Percentiles rank a stretch among this genome's conserved stretches.
phyloP scores from a whole-genome alignment of 2,888 invertebrate genomes.

The Acrocyrtus sp. region DNA sequence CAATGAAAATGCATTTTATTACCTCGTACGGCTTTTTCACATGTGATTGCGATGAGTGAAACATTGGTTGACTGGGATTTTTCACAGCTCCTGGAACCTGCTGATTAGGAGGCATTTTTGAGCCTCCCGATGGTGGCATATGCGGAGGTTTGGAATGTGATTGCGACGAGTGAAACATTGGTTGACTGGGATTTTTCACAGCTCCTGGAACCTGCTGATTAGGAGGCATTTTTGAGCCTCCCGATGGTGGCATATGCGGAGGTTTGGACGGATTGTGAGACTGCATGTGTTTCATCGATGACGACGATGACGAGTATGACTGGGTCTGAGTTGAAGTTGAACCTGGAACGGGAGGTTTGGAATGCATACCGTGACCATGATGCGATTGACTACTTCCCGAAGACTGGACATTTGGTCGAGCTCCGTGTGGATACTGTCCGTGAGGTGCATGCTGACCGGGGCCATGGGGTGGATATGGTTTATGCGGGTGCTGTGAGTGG shows the following conservation, averaged over 20 bases:
- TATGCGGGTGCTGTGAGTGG: conserved; percentile 39
- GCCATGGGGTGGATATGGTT: conserved; percentile 42
- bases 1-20: conserved; percentile 3
- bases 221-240: conserved; percentile 26
- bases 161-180: conserved; percentile 36
- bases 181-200: conserved; percentile 46
- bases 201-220: conserved; percentile 31
- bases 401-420: conserved; percentile 36
- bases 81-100: conserved; percentile 34
- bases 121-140: conserved; percentile 26
- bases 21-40: conserved; percentile 51
- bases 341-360: conserved; percentile 41
- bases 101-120: conserved; percentile 35
- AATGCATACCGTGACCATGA: conserved; percentile 52
- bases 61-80: conserved; percentile 47
- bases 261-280: conserved; percentile 46
- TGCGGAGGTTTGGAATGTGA: conserved; percentile 42
- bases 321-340: conserved; percentile 21
- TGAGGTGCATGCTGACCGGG: conserved; percentile 41
- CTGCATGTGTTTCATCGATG: conserved; percentile 29
- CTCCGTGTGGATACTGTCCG: conserved; percentile 46
- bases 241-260: conserved; percentile 25
- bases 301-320: conserved; percentile 31
- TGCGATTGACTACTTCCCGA: conserved; percentile 45
- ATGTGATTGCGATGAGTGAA: conserved; percentile 43